Percentiles rank a stretch among this genome's conserved stretches.
Conservation (phyloP, 2,797 vertebrate species). For the Triplophysa yarkandensis region DNA sequence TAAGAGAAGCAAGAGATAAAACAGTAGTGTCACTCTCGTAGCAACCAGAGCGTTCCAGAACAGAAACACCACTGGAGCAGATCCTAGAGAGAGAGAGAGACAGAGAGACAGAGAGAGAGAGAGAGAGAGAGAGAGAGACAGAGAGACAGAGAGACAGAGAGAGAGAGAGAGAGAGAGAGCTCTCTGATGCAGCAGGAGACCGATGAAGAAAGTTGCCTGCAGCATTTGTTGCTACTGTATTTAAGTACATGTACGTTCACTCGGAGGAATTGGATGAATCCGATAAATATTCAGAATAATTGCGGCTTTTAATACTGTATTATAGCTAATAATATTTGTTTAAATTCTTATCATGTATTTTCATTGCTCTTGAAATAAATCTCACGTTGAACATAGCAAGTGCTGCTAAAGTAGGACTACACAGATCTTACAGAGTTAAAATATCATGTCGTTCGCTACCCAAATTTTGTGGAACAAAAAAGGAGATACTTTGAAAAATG, state of each 20-base stretch:
- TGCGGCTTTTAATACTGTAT: too few relatives aligned
- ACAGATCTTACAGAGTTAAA: too few relatives aligned
- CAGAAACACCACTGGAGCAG: constrained; percentile 47
- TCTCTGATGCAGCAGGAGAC: background rate
- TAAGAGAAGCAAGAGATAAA: constrained; percentile 60
- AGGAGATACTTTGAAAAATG: too few relatives aligned
- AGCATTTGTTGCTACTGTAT: background rate
- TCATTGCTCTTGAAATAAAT: too few relatives aligned
- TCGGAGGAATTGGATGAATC: background rate
- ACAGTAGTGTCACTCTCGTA: constrained; percentile 57
- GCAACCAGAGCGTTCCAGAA: constrained; percentile 52
- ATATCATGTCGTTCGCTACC: too few relatives aligned
- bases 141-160: background rate
- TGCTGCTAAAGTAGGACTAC: too few relatives aligned
- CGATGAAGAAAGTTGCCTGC: constrained; percentile 20
- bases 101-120: background rate
- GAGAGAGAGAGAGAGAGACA: background rate
- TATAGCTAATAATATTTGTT: background rate
- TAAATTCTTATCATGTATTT: background rate
- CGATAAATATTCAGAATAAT: background rate
- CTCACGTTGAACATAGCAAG: background rate
- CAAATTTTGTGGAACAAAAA: too few relatives aligned
- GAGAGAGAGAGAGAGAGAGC: background rate
- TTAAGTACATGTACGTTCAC: background rate
- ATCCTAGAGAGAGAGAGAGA: constrained; percentile 1